phyloP scores from a whole-genome alignment of 2,113 vertebrate species.

The Bos indicus region DNA sequence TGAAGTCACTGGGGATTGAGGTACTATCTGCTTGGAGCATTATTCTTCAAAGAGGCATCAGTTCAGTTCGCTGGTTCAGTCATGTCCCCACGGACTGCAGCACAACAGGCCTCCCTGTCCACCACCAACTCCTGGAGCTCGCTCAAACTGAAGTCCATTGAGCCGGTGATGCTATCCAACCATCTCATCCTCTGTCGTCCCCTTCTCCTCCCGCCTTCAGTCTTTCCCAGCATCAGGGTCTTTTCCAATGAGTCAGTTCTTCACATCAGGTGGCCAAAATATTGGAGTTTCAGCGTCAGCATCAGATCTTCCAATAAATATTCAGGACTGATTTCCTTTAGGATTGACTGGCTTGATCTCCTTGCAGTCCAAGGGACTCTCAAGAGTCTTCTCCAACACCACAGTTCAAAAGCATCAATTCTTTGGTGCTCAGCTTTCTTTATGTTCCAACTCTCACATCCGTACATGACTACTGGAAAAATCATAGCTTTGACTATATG shows the following conservation, averaged over 20 bases:
- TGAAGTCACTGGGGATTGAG: neutral
- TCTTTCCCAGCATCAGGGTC: neutral
- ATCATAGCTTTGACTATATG: neutral
- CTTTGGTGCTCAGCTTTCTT: neutral
- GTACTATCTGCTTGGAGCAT: neutral
- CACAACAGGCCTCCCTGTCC: neutral
- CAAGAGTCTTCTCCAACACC: neutral
- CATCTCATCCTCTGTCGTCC: neutral
- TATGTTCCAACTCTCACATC: neutral
- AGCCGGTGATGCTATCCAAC: neutral
- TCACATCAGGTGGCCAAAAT: neutral
- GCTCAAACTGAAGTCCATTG: neutral
- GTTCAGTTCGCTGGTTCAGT: neutral
- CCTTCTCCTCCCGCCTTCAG: neutral
- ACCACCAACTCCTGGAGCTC: neutral
- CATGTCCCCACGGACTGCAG: fast-evolving
- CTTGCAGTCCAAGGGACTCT: neutral
- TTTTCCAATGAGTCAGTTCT: neutral
- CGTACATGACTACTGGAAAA: neutral
- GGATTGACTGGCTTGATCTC: neutral
- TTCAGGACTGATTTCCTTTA: neutral
- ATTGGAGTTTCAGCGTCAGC: neutral
- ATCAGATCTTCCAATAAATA: neutral
- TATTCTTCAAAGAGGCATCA: neutral
- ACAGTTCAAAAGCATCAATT: neutral